Percentiles rank a stretch among this genome's conserved stretches.
Evolutionary conservation across 2,113 vertebrate genomes (phyloP).

Genomic region (Suricata suricatta): DNA sequence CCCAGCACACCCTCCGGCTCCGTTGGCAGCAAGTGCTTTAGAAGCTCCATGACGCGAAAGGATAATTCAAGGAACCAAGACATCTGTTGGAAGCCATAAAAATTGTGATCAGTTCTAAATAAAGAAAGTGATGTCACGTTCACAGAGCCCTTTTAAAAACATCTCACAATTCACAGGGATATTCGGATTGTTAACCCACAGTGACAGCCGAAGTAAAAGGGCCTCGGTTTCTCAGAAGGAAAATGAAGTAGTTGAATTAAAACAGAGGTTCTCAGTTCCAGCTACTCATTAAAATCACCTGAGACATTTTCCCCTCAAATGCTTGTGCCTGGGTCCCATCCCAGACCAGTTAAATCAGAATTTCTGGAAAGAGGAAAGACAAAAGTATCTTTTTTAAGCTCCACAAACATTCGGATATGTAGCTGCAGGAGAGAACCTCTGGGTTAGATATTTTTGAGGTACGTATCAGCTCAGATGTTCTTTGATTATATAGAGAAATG

Average conservation of each 20-base stretch:
- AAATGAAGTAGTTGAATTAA: slow-evolving; percentile 22
- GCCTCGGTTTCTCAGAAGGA: background rate
- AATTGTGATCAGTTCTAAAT: slow-evolving; percentile 77
- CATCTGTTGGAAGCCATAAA: slow-evolving; percentile 78
- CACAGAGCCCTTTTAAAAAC: slow-evolving; percentile 72
- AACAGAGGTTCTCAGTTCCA: background rate
- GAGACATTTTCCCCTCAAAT: background rate
- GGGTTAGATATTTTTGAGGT: background rate
- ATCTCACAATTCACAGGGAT: slow-evolving; percentile 54
- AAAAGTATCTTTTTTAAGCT: background rate
- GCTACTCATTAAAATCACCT: slow-evolving; percentile 1
- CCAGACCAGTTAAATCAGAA: slow-evolving; percentile 34
- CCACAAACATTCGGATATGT: background rate
- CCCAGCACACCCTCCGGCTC: slow-evolving; percentile 54
- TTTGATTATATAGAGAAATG: background rate
- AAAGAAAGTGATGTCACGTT: slow-evolving; percentile 77
- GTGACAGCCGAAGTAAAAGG: slow-evolving; percentile 43
- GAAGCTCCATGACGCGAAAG: slow-evolving; percentile 67
- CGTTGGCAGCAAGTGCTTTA: slow-evolving; percentile 57
- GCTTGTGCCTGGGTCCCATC: background rate
- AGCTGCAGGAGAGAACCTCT: background rate
- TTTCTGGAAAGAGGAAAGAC: background rate
- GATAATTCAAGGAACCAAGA: slow-evolving; percentile 80
- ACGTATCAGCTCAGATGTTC: background rate
- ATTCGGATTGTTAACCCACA: slow-evolving; percentile 55